Evolutionary conservation across 2,113 vertebrate species (phyloP).

Genomic region (Condylura cristata): DNA sequence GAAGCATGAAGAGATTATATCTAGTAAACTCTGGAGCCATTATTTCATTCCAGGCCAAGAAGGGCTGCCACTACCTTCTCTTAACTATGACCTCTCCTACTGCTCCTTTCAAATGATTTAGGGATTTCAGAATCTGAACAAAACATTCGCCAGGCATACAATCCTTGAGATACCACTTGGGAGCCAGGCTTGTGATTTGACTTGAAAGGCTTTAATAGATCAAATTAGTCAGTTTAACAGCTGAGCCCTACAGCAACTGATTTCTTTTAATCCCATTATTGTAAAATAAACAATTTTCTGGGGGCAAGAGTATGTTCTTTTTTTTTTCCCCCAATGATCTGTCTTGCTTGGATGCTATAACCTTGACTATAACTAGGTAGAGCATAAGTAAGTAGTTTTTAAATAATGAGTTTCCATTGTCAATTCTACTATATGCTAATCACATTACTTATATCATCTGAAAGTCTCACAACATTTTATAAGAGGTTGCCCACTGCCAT

Average conservation of each 20-base stretch:
- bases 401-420: neutral
- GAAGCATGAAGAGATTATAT: neutral
- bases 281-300: constrained; percentile 38
- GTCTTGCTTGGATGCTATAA: neutral
- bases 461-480: neutral
- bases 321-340: neutral
- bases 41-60: neutral
- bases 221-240: neutral
- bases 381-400: neutral
- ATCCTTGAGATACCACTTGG: neutral
- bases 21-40: neutral
- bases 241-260: neutral
- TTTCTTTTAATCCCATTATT: neutral
- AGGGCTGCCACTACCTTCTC: neutral
- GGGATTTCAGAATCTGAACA: neutral
- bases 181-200: neutral
- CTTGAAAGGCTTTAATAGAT: neutral
- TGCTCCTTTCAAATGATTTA: neutral
- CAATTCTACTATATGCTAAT: neutral
- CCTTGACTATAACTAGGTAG: neutral
- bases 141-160: neutral
- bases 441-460: neutral
- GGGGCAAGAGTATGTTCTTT: neutral
- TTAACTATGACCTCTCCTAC: neutral
- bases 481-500: neutral